Evolutionary conservation across 2,113 vertebrate genomes (phyloP).

Genomic region (Ivindomyrus marchei): DNA sequence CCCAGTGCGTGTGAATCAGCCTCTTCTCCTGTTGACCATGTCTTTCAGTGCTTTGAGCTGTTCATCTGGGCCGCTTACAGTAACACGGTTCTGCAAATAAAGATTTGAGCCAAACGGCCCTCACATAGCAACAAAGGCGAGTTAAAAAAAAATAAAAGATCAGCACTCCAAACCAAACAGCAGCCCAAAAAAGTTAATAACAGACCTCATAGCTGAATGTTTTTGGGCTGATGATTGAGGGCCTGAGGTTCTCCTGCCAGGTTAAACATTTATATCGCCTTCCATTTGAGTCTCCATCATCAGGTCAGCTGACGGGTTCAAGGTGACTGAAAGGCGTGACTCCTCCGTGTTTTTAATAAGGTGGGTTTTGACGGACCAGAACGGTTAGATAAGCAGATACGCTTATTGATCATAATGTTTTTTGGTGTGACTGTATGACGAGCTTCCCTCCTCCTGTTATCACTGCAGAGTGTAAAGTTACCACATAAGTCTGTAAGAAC

Average conservation of each 20-base stretch:
- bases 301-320: slow-evolving; percentile 49
- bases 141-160: neutral
- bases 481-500: neutral
- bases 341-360: slow-evolving; percentile 40
- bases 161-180: slow-evolving; percentile 55
- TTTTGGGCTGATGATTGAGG: slow-evolving; percentile 58
- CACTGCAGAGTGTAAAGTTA: neutral
- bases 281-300: slow-evolving; percentile 53
- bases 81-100: slow-evolving; percentile 53
- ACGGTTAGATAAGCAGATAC: slow-evolving; percentile 42
- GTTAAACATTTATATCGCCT: slow-evolving; percentile 51
- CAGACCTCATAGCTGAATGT: slow-evolving; percentile 49
- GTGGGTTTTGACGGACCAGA: slow-evolving; percentile 28
- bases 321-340: slow-evolving; percentile 12
- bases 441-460: neutral
- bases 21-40: slow-evolving; percentile 50
- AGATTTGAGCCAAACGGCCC: slow-evolving; percentile 47
- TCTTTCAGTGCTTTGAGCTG: slow-evolving; percentile 54
- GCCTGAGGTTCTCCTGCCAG: slow-evolving; percentile 45
- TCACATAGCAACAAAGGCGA: slow-evolving; percentile 47
- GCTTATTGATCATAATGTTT: slow-evolving; percentile 33
- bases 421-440: slow-evolving; percentile 20
- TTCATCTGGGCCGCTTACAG: slow-evolving; percentile 53
- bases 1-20: slow-evolving; percentile 50
- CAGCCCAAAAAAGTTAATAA: slow-evolving; percentile 43